Evolutionary conservation across 2,797 vertebrate genomes (phyloP).

Genomic region (Galago senegalensis): DNA sequence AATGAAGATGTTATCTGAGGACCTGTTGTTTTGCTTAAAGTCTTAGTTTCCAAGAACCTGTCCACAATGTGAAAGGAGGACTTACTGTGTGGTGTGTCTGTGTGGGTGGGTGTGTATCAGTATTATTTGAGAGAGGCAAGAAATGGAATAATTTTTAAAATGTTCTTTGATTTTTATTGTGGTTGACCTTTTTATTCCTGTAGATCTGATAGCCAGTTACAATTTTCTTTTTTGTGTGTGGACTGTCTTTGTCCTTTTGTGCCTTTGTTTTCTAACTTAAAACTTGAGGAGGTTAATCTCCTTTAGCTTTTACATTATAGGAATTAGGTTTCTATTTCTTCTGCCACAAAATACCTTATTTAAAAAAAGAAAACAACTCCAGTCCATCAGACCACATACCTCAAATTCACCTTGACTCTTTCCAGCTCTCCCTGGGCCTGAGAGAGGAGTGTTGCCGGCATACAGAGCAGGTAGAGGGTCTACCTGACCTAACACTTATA

Average conservation of each 20-base stretch:
- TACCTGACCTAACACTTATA: not conserved
- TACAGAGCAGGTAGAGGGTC: not conserved
- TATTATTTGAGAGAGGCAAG: not conserved
- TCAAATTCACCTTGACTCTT: not conserved
- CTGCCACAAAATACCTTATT: not conserved
- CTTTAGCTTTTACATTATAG: not conserved
- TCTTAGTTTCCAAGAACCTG: not conserved
- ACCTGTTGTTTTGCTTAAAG: not conserved
- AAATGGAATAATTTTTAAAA: not conserved
- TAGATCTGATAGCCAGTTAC: not conserved
- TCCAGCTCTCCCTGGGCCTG: not conserved
- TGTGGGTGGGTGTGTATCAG: not conserved
- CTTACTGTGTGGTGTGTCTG: not conserved
- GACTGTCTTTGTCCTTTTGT: constrained; percentile 3
- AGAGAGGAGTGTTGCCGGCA: not conserved
- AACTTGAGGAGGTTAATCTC: not conserved
- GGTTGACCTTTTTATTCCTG: not conserved
- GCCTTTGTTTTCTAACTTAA: constrained; percentile 50
- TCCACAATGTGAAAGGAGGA: not conserved
- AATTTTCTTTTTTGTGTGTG: not conserved
- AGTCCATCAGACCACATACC: not conserved
- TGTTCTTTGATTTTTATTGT: constrained; percentile 13
- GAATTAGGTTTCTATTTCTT: constrained; percentile 44
- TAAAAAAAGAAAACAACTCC: not conserved
- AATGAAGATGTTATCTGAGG: not conserved